These are phyloP conservation scores for Drosophila leonis DNA, from an alignment of 2,888 invertebrate genomes.

Conservation along the genomic window DNA sequence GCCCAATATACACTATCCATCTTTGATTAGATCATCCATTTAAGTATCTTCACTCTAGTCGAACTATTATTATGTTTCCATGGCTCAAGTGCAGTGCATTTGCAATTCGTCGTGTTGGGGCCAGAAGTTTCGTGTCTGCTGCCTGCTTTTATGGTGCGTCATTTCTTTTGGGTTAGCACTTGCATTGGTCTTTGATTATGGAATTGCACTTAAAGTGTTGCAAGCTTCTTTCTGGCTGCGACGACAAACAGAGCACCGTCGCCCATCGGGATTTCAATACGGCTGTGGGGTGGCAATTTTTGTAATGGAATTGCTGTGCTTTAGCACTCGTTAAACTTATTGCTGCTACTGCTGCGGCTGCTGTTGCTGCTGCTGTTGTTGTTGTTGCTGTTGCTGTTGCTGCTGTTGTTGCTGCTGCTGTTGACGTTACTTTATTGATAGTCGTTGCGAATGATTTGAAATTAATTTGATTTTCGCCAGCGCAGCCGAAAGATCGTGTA, in stretches of 20 bases:
- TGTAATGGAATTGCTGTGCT: conserved; percentile 69
- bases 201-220: conserved; percentile 77
- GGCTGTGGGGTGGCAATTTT: conserved; percentile 68
- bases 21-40: too few relatives aligned
- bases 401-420: conserved; percentile 15
- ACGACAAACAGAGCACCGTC: conserved; percentile 22
- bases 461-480: conserved; percentile 55
- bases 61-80: background rate
- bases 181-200: conserved; percentile 71
- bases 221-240: conserved; percentile 40
- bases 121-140: conserved; percentile 1
- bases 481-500: conserved; percentile 9
- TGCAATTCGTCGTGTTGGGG: background rate
- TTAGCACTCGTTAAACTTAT: conserved; percentile 56
- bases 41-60: too few relatives aligned
- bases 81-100: background rate
- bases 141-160: conserved; percentile 66
- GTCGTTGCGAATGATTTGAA: conserved; percentile 55
- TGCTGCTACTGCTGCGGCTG: conserved; percentile 20
- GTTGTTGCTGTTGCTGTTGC: conserved; percentile 6
- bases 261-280: conserved; percentile 16
- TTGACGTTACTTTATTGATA: conserved; percentile 50
- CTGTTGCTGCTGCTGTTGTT: conserved; percentile 2
- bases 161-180: conserved; percentile 54
- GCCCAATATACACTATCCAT: too few relatives aligned